Evolutionary conservation across 2,113 vertebrate genomes (phyloP), one percentile per base, ranked within the genome.

Genomic region (Sceloporus tristichus): DNA sequence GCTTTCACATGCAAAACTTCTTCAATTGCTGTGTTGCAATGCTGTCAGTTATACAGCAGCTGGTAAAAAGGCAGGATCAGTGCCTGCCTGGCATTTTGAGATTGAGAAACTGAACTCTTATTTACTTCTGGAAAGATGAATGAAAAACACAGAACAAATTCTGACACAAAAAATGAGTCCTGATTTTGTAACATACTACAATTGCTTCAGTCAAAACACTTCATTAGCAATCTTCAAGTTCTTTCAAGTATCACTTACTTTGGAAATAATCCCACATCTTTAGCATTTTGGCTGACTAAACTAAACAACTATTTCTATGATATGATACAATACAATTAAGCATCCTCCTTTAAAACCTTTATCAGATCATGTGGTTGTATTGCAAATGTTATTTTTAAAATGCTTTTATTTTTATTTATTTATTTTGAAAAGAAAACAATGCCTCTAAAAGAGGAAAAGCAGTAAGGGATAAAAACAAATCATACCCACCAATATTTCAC

Each of bases 1-100:
- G 0, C 74, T 91, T 79, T 77, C 59, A 90, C 89, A 78, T 75
- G n/a, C 83, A 82, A 56, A 91, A 89, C 54, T 65, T 95, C 71
- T 14, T 62, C 13, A 14, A 29, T 85, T 90, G 93, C 92, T 91
- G 65, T 0, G 0, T 53, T 80, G 88, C 29, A 92, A n/a, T 23
- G 65, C 81, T 89, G 76, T 87, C 90, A 86, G 59, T 79, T 92
- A 80, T 59, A 84, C 90, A 91, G 56, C 42, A 85, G 88, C 87
- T 87, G 0, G 84, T 89, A 83, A 82, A 82, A 93, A 71, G 40
- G 14, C 16, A 11, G 38, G 38, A 14, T 19, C 81, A 73, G 62
- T 91, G 85, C 40, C 80, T 91, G 80, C 25, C 78, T 83, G 65
- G 59, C 0, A 0, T 88, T 91, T 83, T 74, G 38, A 21, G 92